phyloP scores from a whole-genome alignment of 1,140 invertebrate species.

The Lutraria rhynchaena region DNA sequence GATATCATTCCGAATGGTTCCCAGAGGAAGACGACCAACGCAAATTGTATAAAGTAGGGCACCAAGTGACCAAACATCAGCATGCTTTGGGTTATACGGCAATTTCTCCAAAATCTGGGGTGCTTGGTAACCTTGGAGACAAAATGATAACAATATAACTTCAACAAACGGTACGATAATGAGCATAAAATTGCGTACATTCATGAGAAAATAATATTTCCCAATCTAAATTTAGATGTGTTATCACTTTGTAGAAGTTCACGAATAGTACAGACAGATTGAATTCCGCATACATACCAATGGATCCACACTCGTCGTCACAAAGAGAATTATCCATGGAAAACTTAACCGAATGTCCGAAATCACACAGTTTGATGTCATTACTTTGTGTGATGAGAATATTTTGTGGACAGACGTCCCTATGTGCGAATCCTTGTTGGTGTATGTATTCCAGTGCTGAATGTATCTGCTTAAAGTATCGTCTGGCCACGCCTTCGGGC shows the following conservation, averaged over 20 bases:
- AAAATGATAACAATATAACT: too few relatives aligned
- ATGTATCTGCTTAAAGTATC: conserved; percentile 70
- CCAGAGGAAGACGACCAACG: conserved; percentile 72
- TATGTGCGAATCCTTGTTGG: conserved; percentile 67
- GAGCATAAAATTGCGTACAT: too few relatives aligned
- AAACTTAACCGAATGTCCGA: conserved; percentile 68
- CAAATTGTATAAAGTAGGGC: conserved; percentile 71
- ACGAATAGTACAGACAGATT: too few relatives aligned
- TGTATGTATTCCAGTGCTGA: conserved; percentile 72
- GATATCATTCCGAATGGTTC: conserved; percentile 62
- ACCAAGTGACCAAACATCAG: conserved; percentile 75
- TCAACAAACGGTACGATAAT: too few relatives aligned
- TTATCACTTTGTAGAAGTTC: too few relatives aligned
- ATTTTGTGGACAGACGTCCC: conserved; percentile 73
- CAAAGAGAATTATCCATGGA: conserved; percentile 61
- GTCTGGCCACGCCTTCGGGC: conserved; percentile 67
- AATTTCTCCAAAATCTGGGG: conserved; percentile 70
- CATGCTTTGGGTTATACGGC: conserved; percentile 68
- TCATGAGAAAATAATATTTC: too few relatives aligned
- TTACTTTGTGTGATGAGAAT: conserved; percentile 70
- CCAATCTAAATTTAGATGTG: too few relatives aligned
- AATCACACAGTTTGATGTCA: conserved; percentile 72
- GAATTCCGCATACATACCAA: too few relatives aligned
- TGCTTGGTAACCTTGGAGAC: conserved; percentile 62
- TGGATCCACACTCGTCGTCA: conserved; percentile 65